Evolutionary conservation across 1,140 invertebrate genomes (phyloP).

Genomic region (Neodiprion lecontei): DNA sequence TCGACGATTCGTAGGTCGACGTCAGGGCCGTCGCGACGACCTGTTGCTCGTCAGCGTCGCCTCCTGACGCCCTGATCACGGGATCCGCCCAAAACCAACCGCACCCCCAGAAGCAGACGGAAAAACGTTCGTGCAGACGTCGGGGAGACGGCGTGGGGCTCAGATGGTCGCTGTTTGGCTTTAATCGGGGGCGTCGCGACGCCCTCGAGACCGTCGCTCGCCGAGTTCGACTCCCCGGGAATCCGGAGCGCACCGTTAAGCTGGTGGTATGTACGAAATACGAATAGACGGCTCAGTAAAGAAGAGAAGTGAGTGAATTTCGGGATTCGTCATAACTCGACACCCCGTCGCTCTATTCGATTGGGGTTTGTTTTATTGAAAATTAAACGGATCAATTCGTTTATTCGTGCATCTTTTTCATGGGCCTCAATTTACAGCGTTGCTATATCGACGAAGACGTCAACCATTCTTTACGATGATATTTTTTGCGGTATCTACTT

Average conservation of each 20-base stretch:
- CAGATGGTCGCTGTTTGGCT: not conserved
- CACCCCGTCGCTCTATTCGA: no score
- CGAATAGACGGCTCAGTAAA: no score
- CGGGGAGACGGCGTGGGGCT: not conserved
- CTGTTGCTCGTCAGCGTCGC: not conserved
- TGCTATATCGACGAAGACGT: no score
- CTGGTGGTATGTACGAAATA: not conserved
- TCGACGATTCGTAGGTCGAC: not conserved
- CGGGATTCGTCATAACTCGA: no score
- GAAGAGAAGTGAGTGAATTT: no score
- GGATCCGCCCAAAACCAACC: not conserved
- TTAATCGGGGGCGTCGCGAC: not conserved
- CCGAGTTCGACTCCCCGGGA: not conserved
- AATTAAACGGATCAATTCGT: no score
- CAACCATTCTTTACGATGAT: no score
- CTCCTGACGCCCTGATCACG: not conserved
- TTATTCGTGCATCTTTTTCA: no score
- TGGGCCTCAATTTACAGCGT: no score
- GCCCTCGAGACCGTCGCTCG: not conserved
- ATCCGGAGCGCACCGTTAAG: constrained; percentile 1
- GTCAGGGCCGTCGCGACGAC: not conserved
- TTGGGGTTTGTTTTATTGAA: no score
- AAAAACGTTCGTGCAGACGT: not conserved
- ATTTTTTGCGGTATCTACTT: no score
- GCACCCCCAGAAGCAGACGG: not conserved